Conservation (phyloP, 2,113 vertebrate genomes). For the Chamaea fasciata region DNA sequence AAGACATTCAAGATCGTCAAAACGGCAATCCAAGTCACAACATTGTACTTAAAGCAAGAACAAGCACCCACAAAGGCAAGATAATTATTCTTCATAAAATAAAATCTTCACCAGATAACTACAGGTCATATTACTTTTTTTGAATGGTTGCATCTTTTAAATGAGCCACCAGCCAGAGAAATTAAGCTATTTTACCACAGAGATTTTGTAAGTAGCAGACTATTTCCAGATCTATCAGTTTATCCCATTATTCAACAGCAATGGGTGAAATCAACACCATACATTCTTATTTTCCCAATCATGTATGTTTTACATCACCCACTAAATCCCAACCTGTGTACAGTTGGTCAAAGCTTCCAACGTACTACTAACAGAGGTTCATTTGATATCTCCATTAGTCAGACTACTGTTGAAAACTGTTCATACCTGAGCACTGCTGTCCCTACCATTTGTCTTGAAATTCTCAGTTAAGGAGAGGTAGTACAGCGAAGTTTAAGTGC, state of each 20-base stretch:
- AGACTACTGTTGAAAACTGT: not conserved
- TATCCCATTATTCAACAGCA: not conserved
- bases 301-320: not conserved
- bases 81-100: not conserved
- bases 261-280: not conserved
- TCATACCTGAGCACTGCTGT: not conserved
- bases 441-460: not conserved
- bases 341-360: not conserved
- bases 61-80: not conserved
- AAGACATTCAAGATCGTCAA: not conserved
- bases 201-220: not conserved
- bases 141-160: not conserved
- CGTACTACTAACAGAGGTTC: accelerated
- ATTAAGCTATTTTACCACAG: not conserved
- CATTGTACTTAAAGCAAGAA: not conserved
- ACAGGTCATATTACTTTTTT: not conserved
- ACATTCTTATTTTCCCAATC: not conserved
- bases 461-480: not conserved
- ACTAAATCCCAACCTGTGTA: not conserved
- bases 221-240: not conserved
- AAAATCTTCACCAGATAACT: not conserved
- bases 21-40: not conserved
- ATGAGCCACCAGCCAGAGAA: not conserved
- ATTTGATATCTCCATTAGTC: not conserved
- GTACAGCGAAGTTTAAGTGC: not conserved